Base-by-base conservation (phyloP, 2,888 invertebrate species). In the Rhodophaea formosa region DNA sequence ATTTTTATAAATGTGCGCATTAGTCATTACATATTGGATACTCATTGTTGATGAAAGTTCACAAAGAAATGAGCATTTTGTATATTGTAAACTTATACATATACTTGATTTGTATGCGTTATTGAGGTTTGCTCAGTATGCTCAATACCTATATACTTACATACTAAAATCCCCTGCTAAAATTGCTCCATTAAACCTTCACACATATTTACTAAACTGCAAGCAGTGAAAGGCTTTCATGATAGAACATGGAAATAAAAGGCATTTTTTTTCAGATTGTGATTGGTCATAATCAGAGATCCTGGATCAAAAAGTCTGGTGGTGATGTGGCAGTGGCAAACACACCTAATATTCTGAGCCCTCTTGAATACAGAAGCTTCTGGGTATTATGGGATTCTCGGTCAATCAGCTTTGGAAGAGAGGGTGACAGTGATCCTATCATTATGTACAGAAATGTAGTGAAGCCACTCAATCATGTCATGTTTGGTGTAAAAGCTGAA, bases 361-460 rank as follows among this genome's bases (percentile, higher is more conserved):
- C 73, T 17, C 78, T 83, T 39, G 85, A 89, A 62, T 88, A 77
- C 67, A 85, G 79, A 65, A 86, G 77, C 63, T 93, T 93, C 67
- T 83, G 89, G 80, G 68, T 93, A 32, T 77, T 82, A 49, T 93
- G 93, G 93, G 71, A 85, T 64, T 78, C 82, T 55, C 84, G 87
- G 45, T 67, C 68, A 43, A 72, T 92, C 56, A 71, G 75, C 46
- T 72, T 92, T 15, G 89, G 88, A 12, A 69, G 79, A 29, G 79
- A 80, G 55, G 82, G 84, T 57, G 86, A 86, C 30, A 74, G 78
- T 8, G 73, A 65, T 29, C 76, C 84, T 1, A 61, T 10, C 68
- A 66, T 53, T 62, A 67, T 43, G 59, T 67, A 39, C 56, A 47
- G n/a, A 10, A 49, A 39, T 56, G 6, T 30, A 10, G 29, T 42